Base-by-base conservation (phyloP, 2,888 invertebrate genomes). In the Creontiades dilutus region DNA sequence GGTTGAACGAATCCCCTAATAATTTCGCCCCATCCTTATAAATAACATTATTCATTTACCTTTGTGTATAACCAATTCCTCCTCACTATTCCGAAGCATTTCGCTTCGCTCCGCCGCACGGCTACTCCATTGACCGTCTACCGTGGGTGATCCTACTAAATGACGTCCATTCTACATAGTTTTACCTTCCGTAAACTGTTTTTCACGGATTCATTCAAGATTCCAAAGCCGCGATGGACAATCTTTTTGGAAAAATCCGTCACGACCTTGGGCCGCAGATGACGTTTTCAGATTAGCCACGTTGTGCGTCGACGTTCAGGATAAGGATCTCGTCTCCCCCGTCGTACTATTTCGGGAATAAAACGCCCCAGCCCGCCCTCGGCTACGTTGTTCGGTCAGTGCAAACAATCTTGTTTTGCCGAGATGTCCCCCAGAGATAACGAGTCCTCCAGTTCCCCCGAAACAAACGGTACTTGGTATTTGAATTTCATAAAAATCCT, bases 401-500 rank as follows among this genome's bases (percentile, higher is more conserved):
- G 78, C 78, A 78, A 78, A 78, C 78, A 78, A 78, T 78, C 46
- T 78, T 78, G 78, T 78, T 78, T 78, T 78, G 5, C 78, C 28
- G 5, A 78, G 78, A 78, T 78, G 78, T 78, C 78, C 78, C 78
- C 78, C 16, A 47, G 46, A 46, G 78, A 78, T 78, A 28, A 0
- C 78, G 4, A 0, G 19, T 46, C 78, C 28, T 27, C 12, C 13
- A 14, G 28, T 13, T 16, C 28, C 7, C 27, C 14, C 7, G 23
- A n/a, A n/a, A 76, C 27, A 0, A 78, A 78, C 78, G 78, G 76
- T 76, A 76, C 76, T 37, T 37, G 37, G n/a, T 78, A 46, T 46
- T 78, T 78, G 78, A 78, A 78, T 78, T 78, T 78, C 78, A 78
- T 46, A 46, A 78, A 78, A 78, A 78, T 78, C 78, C 47, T 78